Conservation (phyloP, 2,888 invertebrate genomes). For the Orchesella flavescens region DNA sequence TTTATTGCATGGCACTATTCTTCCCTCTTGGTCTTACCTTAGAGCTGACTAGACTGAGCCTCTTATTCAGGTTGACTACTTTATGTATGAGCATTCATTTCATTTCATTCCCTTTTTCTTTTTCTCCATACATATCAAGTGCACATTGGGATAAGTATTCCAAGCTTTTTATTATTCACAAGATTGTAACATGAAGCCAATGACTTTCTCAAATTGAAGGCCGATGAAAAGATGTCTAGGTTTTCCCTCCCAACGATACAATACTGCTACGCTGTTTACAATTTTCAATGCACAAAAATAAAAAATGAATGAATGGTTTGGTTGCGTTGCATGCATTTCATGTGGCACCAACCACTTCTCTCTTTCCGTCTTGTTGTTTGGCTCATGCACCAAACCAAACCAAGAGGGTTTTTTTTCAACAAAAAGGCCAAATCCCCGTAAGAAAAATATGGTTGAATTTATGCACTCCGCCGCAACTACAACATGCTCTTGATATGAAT, state of each 20-base stretch:
- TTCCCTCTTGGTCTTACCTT: slow-evolving; percentile 1
- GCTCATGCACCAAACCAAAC: too few species aligned
- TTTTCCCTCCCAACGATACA: neutral
- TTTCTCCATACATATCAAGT: slow-evolving; percentile 15
- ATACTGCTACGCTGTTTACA: neutral
- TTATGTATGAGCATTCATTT: neutral
- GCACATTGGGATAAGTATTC: too few species aligned
- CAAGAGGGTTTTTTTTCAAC: neutral
- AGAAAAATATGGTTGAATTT: neutral
- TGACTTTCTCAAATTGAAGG: slow-evolving; percentile 27
- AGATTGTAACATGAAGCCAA: slow-evolving; percentile 24
- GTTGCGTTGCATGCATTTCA: neutral
- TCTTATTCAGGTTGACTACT: neutral
- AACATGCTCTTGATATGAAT: slow-evolving; percentile 23
- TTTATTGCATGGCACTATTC: neutral
- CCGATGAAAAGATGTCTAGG: slow-evolving; percentile 24
- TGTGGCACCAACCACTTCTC: too few species aligned
- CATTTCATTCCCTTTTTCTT: slow-evolving; percentile 6
- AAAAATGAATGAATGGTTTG: slow-evolving; percentile 22
- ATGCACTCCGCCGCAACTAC: neutral
- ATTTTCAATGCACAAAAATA: neutral
- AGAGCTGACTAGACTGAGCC: neutral
- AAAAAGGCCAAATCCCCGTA: neutral
- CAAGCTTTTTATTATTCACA: slow-evolving; percentile 39
- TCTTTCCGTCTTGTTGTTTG: too few species aligned